Evolutionary conservation across 2,797 vertebrate species (phyloP).

Genomic region (Enteromius unitaeniatus): DNA sequence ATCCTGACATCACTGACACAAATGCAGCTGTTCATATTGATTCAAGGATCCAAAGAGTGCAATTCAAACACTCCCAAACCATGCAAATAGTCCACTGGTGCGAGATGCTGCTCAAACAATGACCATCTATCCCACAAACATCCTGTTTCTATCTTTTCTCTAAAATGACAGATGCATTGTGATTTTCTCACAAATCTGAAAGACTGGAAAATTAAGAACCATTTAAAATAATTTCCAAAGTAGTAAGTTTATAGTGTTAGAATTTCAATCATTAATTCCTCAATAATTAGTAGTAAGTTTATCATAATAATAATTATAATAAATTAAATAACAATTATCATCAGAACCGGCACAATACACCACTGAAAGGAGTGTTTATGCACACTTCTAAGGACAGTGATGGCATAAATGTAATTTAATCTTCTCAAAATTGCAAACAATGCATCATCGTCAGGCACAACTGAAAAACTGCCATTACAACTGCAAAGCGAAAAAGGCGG

Average conservation of each 20-base stretch:
- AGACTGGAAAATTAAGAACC: no score
- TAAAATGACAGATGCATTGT: not conserved
- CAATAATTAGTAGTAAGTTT: not conserved
- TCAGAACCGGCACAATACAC: not conserved
- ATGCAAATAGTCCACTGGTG: not conserved
- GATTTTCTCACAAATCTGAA: no score
- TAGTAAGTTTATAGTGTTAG: no score
- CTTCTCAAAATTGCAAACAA: not conserved
- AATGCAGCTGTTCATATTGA: conserved; percentile 3
- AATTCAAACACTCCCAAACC: not conserved
- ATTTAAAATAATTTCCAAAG: no score
- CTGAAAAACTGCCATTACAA: not conserved
- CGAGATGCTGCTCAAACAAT: not conserved
- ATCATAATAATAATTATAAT: not conserved
- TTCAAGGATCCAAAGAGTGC: not conserved
- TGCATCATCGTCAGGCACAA: not conserved
- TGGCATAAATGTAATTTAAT: not conserved
- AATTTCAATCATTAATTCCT: not conserved
- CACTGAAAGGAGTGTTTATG: not conserved
- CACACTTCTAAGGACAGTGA: not conserved
- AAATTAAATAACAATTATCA: not conserved
- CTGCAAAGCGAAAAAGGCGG: not conserved
- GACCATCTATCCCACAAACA: not conserved
- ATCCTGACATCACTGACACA: not conserved
- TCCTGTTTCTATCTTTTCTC: not conserved